Evolutionary conservation across 2,113 vertebrate species (phyloP).

Genomic region (Strix uralensis): DNA sequence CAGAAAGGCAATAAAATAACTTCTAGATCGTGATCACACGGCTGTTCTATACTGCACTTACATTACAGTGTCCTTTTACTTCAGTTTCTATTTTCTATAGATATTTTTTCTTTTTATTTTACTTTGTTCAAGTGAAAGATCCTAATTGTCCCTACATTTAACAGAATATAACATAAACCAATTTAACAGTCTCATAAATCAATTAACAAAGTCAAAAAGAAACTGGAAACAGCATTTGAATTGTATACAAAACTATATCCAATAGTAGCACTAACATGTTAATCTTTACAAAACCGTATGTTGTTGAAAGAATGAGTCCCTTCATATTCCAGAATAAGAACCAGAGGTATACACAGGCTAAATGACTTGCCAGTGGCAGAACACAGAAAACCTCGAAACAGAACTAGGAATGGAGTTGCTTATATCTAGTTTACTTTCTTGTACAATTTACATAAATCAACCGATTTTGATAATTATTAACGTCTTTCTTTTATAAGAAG

Average conservation of each 20-base stretch:
- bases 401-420: background rate
- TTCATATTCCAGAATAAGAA: background rate
- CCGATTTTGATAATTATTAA: background rate
- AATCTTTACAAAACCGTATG: background rate
- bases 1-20: background rate
- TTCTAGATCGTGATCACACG: background rate
- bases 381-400: background rate
- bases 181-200: background rate
- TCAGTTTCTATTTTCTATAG: background rate
- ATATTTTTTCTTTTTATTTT: background rate
- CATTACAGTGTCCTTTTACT: background rate
- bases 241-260: background rate
- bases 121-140: background rate
- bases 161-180: background rate
- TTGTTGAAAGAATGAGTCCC: background rate
- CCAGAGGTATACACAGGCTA: background rate
- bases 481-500: background rate
- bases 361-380: background rate
- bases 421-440: background rate
- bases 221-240: background rate
- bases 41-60: background rate
- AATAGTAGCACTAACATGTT: background rate
- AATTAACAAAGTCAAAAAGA: background rate
- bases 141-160: background rate
- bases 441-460: background rate